Conservation (phyloP, 2,797 vertebrate genomes). For the Hipposideros larvatus region DNA sequence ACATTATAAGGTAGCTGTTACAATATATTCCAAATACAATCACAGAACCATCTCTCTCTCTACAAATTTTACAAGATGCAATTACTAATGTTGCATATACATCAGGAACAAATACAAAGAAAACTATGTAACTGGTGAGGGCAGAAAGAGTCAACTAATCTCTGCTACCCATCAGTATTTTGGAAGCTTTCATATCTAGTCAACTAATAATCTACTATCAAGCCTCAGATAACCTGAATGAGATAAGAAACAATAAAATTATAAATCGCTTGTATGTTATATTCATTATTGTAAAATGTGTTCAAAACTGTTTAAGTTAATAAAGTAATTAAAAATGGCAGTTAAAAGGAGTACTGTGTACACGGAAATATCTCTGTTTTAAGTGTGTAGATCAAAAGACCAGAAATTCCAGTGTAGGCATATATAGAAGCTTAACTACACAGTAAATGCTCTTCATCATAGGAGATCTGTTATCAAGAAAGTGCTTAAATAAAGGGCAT, state of each 20-base stretch:
- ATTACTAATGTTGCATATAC: not conserved
- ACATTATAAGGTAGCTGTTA: not conserved
- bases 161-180: slow-evolving; percentile 43
- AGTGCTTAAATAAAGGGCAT: slow-evolving; percentile 52
- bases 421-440: not conserved
- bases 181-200: slow-evolving; percentile 54
- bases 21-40: slow-evolving; percentile 11
- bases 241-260: slow-evolving; percentile 65
- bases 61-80: not conserved
- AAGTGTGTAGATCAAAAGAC: not conserved
- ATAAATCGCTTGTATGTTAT: slow-evolving; percentile 40
- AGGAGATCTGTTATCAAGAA: slow-evolving; percentile 49
- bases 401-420: not conserved
- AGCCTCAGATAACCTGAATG: slow-evolving; percentile 51
- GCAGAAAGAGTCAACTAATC: slow-evolving; percentile 55
- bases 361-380: slow-evolving; percentile 45
- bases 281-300: slow-evolving; percentile 59
- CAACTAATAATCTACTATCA: slow-evolving; percentile 70
- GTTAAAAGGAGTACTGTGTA: slow-evolving; percentile 30
- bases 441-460: not conserved
- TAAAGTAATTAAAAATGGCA: slow-evolving; percentile 70
- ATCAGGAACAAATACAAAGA: slow-evolving; percentile 54
- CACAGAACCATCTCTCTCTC: not conserved
- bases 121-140: slow-evolving; percentile 55
- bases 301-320: slow-evolving; percentile 61